Evolutionary conservation across 2,797 vertebrate species (phyloP).

Genomic region (Cyclopterus lumpus): DNA sequence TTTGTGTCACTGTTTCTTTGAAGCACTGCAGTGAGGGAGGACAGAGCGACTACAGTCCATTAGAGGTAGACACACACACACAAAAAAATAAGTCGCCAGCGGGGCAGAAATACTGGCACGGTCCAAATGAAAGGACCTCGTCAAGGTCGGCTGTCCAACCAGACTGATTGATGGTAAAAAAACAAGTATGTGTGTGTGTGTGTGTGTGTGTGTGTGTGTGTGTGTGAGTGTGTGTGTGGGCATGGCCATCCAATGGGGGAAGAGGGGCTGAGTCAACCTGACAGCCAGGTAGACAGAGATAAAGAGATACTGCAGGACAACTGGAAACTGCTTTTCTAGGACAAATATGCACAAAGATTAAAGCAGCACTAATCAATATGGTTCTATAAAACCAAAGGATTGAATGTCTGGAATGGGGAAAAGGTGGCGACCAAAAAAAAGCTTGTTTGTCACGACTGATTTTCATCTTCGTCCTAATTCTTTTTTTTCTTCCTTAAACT

Average conservation of each 20-base stretch:
- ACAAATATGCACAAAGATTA: background rate
- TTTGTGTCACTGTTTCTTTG: conserved; percentile 44
- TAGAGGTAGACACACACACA: conserved; percentile 11
- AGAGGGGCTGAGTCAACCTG: conserved; percentile 13
- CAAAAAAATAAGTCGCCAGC: conserved; percentile 34
- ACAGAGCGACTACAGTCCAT: conserved; percentile 44
- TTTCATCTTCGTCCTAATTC: no score
- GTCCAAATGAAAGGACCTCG: conserved; percentile 56
- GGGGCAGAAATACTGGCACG: conserved; percentile 48
- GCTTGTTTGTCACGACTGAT: no score
- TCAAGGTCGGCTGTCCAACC: conserved; percentile 57
- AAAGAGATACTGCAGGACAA: conserved; percentile 7
- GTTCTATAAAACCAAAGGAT: background rate
- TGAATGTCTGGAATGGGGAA: no score
- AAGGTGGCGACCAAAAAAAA: no score
- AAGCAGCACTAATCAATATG: background rate
- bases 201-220: no score
- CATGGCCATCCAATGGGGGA: conserved; percentile 32
- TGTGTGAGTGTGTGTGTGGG: conserved; percentile 5
- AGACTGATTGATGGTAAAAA: conserved; percentile 38
- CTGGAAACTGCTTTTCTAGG: background rate
- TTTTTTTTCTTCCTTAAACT: no score
- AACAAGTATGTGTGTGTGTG: conserved; percentile 3
- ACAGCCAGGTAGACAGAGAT: conserved; percentile 35
- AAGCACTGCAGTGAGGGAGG: conserved; percentile 63